Evolutionary conservation across 1,140 invertebrate genomes (phyloP), one percentile per base, ranked within the genome.

Genomic region (Listronotus oregonensis): DNA sequence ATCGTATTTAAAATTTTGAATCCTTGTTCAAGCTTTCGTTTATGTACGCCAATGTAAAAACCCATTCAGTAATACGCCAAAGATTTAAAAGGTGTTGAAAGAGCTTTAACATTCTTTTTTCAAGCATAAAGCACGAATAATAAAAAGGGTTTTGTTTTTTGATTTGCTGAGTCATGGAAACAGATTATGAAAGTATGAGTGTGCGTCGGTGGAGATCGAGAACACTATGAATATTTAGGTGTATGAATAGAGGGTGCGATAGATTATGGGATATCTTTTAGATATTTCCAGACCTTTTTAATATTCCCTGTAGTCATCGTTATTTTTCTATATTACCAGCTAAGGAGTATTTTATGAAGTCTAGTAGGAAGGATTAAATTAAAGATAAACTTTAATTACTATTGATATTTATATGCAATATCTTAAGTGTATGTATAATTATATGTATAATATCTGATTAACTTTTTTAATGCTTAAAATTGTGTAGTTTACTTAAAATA

Each of bases 111-210:
- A n/a, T 59, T 47, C 56, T 39, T 12, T 31, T 27, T 47, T n/a
- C 10, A 21, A 42, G 6, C 8, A 37, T 37, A 37, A 17, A 17
- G n/a, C 39, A 46, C 46, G 59, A 51, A 61, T 51, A 61, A 51
- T 27, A 42, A 61, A 51, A 61, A 51, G 59, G 59, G 46, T 14
- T 31, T 50, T 61, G 49, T 61, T 46, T 61, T 61, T 61, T n/a
- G 44, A 61, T 61, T 61, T 61, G 59, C 59, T 46, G 32, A 51
- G 59, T 61, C 59, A 61, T 61, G 59, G 59, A 52, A 61, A 42
- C 47, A 51, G 59, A 61, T 61, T 61, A 51, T 61, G 21, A 51
- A 46, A 34, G 50, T 51, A 21, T 44, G 59, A 31, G 46, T 49
- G 46, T 49, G 46, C 15, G 18, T 49, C 46, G 46, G 46, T 21